Evolutionary conservation across 2,113 vertebrate species (phyloP).

Genomic region (Ptilorrhoa leucosticta): DNA sequence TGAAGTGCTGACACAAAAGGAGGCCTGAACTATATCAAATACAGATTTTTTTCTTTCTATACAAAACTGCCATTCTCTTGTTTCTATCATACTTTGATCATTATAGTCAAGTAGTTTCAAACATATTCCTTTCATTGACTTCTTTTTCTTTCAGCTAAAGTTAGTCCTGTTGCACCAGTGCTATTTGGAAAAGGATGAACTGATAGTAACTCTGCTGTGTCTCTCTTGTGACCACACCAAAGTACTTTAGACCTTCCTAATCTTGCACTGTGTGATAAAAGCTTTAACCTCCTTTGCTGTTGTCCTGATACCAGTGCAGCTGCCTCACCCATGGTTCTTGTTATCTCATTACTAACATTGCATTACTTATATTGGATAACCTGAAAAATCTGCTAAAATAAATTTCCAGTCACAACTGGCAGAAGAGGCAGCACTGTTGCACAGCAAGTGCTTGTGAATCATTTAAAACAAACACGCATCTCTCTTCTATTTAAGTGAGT

Average conservation of each 20-base stretch:
- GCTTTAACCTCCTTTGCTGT: neutral
- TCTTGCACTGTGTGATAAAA: neutral
- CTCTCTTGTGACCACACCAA: neutral
- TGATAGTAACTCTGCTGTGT: neutral
- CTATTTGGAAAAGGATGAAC: neutral
- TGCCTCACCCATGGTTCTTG: neutral
- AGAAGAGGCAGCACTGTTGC: neutral
- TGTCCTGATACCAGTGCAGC: neutral
- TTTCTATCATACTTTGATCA: slow-evolving; percentile 21
- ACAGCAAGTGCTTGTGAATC: neutral
- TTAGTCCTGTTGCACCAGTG: neutral
- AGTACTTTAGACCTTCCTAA: neutral
- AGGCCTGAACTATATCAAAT: slow-evolving; percentile 51
- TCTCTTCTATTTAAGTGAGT: neutral
- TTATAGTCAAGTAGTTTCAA: slow-evolving; percentile 7
- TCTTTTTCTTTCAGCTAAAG: neutral
- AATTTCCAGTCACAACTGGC: neutral
- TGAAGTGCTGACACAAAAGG: slow-evolving; percentile 55
- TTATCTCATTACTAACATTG: neutral
- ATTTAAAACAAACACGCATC: neutral
- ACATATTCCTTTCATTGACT: neutral
- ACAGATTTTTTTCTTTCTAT: neutral
- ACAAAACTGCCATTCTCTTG: neutral
- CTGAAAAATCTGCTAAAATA: neutral
- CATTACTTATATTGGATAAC: neutral